A percentile compares a stretch with the other conserved stretches of the same genome.
These are phyloP conservation scores for Chondrilla cf. caribensis DNA, from an alignment of 37 sponge, comb jelly and placozoan species.

Conservation along the genomic window DNA sequence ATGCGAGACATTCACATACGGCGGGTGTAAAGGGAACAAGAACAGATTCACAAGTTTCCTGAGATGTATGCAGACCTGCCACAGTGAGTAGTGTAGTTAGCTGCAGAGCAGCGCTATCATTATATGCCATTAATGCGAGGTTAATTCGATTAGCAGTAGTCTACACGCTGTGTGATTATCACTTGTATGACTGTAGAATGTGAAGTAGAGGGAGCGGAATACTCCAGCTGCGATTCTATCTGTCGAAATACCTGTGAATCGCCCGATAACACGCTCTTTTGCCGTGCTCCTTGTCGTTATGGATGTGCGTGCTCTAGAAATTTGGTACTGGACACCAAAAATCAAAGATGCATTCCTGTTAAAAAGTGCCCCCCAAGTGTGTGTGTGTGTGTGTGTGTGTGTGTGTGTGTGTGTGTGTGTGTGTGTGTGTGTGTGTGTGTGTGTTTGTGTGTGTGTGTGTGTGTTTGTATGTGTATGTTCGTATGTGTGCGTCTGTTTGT, in stretches of 20 bases:
- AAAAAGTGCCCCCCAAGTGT: conserved; percentile 2
- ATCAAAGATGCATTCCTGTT: background rate
- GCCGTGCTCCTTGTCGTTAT: background rate
- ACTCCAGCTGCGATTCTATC: background rate
- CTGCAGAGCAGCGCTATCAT: too few relatives aligned
- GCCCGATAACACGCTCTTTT: background rate
- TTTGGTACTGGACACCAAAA: background rate
- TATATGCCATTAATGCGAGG: too few relatives aligned
- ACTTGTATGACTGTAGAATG: too few relatives aligned
- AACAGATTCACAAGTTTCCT: background rate
- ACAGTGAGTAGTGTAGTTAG: background rate
- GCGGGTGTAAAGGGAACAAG: conserved; percentile 1
- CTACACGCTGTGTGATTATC: background rate
- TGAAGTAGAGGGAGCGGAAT: too few relatives aligned
- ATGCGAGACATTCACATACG: background rate
- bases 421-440: too few relatives aligned
- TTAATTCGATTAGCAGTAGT: too few relatives aligned
- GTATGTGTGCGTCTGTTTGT: too few relatives aligned
- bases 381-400: too few relatives aligned
- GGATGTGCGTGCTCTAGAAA: background rate
- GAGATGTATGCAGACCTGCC: background rate
- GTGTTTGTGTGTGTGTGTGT: too few relatives aligned
- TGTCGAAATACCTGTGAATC: background rate
- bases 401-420: too few relatives aligned
- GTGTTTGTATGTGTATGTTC: too few relatives aligned